Base-by-base conservation (phyloP, 2,888 invertebrate species). In the Bhutanitis thaidina region DNA sequence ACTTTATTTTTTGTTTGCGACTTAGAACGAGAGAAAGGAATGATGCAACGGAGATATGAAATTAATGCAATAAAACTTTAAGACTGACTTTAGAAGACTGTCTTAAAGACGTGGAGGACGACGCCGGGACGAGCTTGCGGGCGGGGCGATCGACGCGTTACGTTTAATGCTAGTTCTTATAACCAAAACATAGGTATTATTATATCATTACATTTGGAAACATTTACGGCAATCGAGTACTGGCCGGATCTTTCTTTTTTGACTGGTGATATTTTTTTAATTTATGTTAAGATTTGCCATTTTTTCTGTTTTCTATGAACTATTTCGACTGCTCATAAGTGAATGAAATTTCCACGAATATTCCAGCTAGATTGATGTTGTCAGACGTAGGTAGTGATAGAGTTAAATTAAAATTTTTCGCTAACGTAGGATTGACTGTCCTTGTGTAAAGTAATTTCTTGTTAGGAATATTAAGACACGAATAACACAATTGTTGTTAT, bases 41-140 rank as follows among this genome's bases (percentile, higher is more conserved):
- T 65, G 69, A 60, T 67, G 71, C 73, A 72, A 74, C 68, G 76
- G 77, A 75, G 70, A 72, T 77, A 78, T 71, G 69, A 70, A 81
- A 80, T 80, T 83, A 85, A 85, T 84, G 86, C 88, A 88, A 88
- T 86, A 87, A 77, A 82, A 80, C 77, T 87, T 86, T 85, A 74
- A 88, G 88, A 86, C 88, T 88, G 88, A 88, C 86, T 86, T 86
- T 67, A 85, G 82, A 88, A 88, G 88, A 88, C 88, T 88, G 87
- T 88, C 87, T 86, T 80, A 77, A 83, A 81, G 80, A 78, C 63
- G 74, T 67, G 69, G 73, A 34, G 65, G 61, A 65, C 69, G 61
- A 63, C 62, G 63, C 59, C 56, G 59, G 59, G 53, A 54, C 54
- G 56, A 37, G 54, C 56, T 53, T 53, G 48, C 49, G 49, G 55